Evolutionary conservation across 2,113 vertebrate species (phyloP), one percentile per base, ranked within the genome.

Genomic region (Cebus imitator): DNA sequence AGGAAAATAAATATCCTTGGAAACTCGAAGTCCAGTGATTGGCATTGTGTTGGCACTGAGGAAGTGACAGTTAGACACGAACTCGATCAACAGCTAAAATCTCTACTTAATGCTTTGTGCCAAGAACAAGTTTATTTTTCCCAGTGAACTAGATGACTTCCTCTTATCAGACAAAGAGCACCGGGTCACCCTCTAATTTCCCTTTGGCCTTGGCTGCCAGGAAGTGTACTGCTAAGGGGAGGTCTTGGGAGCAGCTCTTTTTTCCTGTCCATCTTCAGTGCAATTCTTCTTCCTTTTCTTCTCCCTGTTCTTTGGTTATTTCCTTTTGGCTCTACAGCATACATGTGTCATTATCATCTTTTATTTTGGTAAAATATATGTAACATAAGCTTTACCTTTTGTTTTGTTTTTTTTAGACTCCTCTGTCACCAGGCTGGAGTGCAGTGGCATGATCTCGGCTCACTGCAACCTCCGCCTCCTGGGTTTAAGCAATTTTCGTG

Each of bases 131-230:
- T 86, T 95, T 96, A 87, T 94, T 95, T 94, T 92, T 80, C 95
- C 78, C 45, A 25, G 84, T 48, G 90, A 96, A 37, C 80, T 95
- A 32, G 72, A 97, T 96, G 90, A 97, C 95, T 97, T 97, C 96
- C 97, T 96, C 84, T 91, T 87, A 94, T 73, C 94, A 87, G 90
- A 85, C 27, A 9, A 45, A 87, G 90, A 61, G 50, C 58, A 0
- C 79, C 0, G 4, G 92, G 93, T 89, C 87, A 81, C 57, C 43
- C 9, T 87, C 87, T 76, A 7, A 93, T 96, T 97, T 97, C 94
- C 96, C 97, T 87, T 94, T 94, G 87, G 87, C 79, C 6, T 50
- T 61, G 68, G 80, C 61, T 70, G 48, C 87, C 82, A n/a, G 96
- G 91, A 97, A 95, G 95, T 93, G 70, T 20, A 17, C 79, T 57